phyloP scores from a whole-genome alignment of 2,113 vertebrate species.

The Anoplopoma fimbria region DNA sequence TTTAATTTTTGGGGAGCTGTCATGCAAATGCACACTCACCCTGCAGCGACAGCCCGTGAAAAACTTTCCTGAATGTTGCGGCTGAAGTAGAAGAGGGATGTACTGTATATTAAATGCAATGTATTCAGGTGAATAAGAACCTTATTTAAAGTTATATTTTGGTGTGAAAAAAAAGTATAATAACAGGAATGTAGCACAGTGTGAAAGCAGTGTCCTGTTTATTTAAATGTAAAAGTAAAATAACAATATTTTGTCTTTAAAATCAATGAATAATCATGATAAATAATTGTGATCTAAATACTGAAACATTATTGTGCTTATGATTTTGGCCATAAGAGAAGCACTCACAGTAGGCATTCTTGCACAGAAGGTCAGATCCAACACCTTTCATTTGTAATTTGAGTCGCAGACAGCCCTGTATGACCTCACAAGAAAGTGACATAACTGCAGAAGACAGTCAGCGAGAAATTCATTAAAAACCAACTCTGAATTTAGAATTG shows the following conservation, averaged over 20 bases:
- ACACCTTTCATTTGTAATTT: constrained; percentile 33
- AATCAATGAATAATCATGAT: neutral
- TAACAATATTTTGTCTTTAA: neutral
- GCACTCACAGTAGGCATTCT: neutral
- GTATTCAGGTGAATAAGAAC: neutral
- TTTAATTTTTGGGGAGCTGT: too few species aligned
- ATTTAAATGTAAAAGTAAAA: neutral
- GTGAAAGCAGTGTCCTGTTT: neutral
- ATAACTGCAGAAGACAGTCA: constrained; percentile 15
- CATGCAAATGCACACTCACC: too few species aligned
- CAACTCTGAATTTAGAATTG: constrained; percentile 8
- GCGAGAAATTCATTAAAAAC: constrained; percentile 39
- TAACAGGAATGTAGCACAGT: neutral
- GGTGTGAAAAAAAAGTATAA: neutral
- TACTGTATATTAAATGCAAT: neutral
- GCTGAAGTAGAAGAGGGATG: neutral
- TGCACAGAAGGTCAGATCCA: constrained; percentile 2
- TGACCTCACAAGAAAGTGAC: constrained; percentile 22
- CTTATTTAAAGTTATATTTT: neutral
- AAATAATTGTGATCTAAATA: neutral
- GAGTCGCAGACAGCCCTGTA: neutral
- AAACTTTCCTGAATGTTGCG: too few species aligned
- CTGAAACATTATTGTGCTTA: neutral
- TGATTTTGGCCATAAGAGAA: neutral
- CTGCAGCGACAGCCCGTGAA: neutral